Base-by-base conservation (phyloP, 2,888 invertebrate genomes). In the Elaeidobius kamerunicus region DNA sequence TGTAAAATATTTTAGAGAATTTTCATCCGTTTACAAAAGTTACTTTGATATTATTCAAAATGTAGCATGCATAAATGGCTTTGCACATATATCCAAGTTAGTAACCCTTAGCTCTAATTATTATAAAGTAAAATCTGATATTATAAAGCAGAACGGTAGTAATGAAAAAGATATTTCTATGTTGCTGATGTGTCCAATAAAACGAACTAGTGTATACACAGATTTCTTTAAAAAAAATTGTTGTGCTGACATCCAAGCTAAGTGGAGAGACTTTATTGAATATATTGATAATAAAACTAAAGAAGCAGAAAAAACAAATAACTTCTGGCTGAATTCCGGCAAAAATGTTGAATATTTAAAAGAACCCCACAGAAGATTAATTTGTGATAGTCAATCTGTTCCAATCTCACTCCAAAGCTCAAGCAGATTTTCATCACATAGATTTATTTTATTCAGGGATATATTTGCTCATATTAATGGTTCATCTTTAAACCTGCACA, bases 361-460 rank as follows among this genome's bases (percentile, higher is more conserved):
- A 65, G 78, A 77, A 3, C 83, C 82, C 1, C 80, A 83, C 44
- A 78, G 91, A 45, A 78, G 92, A n/a, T 72, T 93, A 30, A 77
- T 92, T 45, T 76, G 87, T 50, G 91, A 91, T 63, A 91, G 91
- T 1, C 83, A 83, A 61, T 76, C 82, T 5, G 78, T 83, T 59
- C 84, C 85, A 0, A 71, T 93, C 2, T 81, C 80, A 59, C 73
- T 91, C 54, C 76, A 81, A 2, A 83, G 85, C 65, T 83, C 84
- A 19, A 82, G 86, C 16, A 78, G 87, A 57, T 87, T 91, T 69
- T 84, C 86, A 3, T 82, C 84, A 0, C 87, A 89, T 65, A 85
- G 85, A 78, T 90, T 93, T 65, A 80, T 92, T 60, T 75, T 93
- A 42, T 83, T 93, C 65, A 88, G 85, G 49, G 92, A 93, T 71